A percentile compares a stretch with the other conserved stretches of the same genome.
Evolutionary conservation across 2,113 vertebrate species (phyloP).

Genomic region (Oncorhynchus keta): DNA sequence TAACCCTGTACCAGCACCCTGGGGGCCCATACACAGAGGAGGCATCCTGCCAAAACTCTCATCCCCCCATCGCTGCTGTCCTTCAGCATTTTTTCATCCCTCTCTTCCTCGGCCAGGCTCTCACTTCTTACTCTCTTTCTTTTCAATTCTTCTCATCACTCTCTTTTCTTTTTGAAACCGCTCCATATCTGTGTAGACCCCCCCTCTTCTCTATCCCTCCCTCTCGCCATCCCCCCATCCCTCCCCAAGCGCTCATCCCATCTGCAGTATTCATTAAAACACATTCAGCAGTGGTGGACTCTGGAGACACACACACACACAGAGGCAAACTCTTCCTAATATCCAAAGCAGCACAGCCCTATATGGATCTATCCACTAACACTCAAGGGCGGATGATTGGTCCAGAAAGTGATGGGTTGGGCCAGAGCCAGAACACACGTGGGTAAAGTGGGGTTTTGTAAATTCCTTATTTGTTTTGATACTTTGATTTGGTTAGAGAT

Average conservation of each 20-base stretch:
- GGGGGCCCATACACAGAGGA: constrained; percentile 50
- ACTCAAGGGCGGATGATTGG: too few relatives aligned
- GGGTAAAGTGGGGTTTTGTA: too few relatives aligned
- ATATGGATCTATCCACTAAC: too few relatives aligned
- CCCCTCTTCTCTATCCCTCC: background rate
- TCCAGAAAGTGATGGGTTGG: too few relatives aligned
- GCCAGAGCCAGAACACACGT: too few relatives aligned
- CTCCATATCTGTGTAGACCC: constrained; percentile 48
- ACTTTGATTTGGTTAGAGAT: too few relatives aligned
- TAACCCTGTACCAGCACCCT: background rate
- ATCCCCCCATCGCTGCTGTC: constrained; percentile 46
- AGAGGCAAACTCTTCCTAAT: background rate
- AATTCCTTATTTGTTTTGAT: too few relatives aligned
- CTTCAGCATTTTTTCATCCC: constrained; percentile 57
- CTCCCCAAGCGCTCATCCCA: constrained; percentile 56
- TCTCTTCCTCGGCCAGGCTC: background rate
- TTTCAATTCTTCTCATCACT: constrained; percentile 15
- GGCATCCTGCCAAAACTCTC: constrained; percentile 38
- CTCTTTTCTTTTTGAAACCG: constrained; percentile 15
- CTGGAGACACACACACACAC: constrained; percentile 19
- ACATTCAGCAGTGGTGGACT: constrained; percentile 50
- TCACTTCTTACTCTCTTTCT: constrained; percentile 34
- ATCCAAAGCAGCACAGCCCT: background rate
- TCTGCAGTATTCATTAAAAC: constrained; percentile 63
- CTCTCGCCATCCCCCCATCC: constrained; percentile 34